Evolutionary conservation across 2,797 vertebrate genomes (phyloP), one percentile per base, ranked within the genome.

Genomic region (Gymnoscopelus microlampas): DNA sequence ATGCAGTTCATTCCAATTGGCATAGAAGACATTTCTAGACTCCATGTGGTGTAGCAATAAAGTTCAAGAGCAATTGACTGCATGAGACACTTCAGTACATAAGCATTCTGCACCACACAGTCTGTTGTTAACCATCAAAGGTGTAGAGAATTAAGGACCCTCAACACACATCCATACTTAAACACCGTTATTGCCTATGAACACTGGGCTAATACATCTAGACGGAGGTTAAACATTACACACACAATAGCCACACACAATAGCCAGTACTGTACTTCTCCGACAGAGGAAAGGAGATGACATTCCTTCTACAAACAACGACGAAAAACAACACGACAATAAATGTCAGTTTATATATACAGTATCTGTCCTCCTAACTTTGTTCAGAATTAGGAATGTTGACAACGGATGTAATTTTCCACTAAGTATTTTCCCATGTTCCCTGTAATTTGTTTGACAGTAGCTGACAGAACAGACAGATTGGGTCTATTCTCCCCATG

Each of bases 211-310:
- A 70, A 67, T 81, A 74, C 66, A 70, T 73, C 74, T 66, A 70
- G 71, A 65, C 54, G 69, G 82, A 74, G 63, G 77, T 87, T 78
- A 82, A 87, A 85, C 69, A 87, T 85, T 88, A 78, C 63, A 80
- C 80, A 76, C 81, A 80, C 75, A 29, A 39, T 13, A 82, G 87
- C 86, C 89, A 83, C 74, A 47, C 71, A 77, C 82, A 82, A 90
- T 86, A 87, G 70, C 73, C 66, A 7, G 68, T 74, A 74, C 60
- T 60, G 68, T 74, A 74, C 60, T 60, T 72, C 59, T 48, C 67
- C 73, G 57, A 63, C 58, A 62, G 57, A 55, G 56, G 56, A 23
- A 19, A 71, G 73, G 60, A 67, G 54, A 70, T 53, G 70, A 58
- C 79, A 84, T 76, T 60, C 74, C 70, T 71, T 85, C 70, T 65